Evolutionary conservation across 2,888 invertebrate species (phyloP).

Genomic region (Dynastes maya): DNA sequence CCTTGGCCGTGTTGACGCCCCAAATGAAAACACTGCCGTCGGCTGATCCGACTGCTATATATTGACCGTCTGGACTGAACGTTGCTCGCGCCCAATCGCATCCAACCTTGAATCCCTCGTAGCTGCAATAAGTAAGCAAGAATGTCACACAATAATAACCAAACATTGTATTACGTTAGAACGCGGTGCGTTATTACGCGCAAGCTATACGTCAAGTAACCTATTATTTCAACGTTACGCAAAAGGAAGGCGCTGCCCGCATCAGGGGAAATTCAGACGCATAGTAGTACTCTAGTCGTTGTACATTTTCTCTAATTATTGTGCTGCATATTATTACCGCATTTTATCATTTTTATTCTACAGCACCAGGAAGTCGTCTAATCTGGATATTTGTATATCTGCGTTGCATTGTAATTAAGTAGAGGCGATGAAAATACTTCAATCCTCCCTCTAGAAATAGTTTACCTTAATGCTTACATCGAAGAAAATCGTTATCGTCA

Average conservation of each 20-base stretch:
- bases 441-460: not conserved
- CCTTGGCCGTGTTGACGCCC: slow-evolving; percentile 84
- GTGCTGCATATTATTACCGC: not conserved
- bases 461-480: slow-evolving; percentile 2
- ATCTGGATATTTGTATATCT: slow-evolving; percentile 5
- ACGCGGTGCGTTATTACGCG: slow-evolving; percentile 26
- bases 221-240: slow-evolving; percentile 21
- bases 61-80: slow-evolving; percentile 92
- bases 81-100: slow-evolving; percentile 95
- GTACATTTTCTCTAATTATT: slow-evolving; percentile 25
- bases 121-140: slow-evolving; percentile 74
- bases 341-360: slow-evolving; percentile 19
- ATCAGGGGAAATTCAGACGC: not conserved
- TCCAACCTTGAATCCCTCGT: slow-evolving; percentile 95
- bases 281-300: slow-evolving; percentile 4
- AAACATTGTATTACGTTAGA: slow-evolving; percentile 32
- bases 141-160: slow-evolving; percentile 48
- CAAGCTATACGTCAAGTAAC: not conserved
- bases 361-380: slow-evolving; percentile 13
- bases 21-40: slow-evolving; percentile 95
- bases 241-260: not conserved
- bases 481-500: slow-evolving; percentile 7
- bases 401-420: slow-evolving; percentile 3
- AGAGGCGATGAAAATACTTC: slow-evolving; percentile 3
- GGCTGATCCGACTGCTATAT: slow-evolving; percentile 91